Evolutionary conservation across 2,888 invertebrate genomes (phyloP), one percentile per base, ranked within the genome.

Genomic region (Patella depressa): DNA sequence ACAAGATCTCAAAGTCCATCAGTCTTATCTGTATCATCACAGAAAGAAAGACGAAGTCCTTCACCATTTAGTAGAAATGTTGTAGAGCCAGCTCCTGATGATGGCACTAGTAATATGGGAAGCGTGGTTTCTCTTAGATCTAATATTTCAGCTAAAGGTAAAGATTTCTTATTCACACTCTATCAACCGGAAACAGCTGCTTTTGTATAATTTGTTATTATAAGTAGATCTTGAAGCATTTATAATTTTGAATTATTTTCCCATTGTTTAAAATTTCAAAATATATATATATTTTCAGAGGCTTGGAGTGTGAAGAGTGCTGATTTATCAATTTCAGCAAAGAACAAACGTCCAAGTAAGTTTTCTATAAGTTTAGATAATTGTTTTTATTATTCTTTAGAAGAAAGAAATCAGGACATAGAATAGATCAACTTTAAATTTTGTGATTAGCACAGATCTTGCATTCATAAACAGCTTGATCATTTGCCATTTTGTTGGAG

Each of bases 231-330:
- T 9, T 9, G 45, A 45, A 45, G 45, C 7, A 45, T 45, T 45
- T 45, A 45, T 45, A 9, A 45, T 9, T 34, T 45, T 1, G 45
- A 45, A 45, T 9, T 72, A n/a, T 54, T 29, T 54, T 59, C 17
- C 2, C 72, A 55, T n/a, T 15, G 14, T 53, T 54, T 53, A n/a
- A 53, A 24, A 71, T 53, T 72, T 70, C 17, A 14, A 54, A 71
- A 14, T 71, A 19, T 4, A 65, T 75, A 55, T 72, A 15, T 54
- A 17, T 55, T 45, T 69, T 78, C 82, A 88, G 88, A 88, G 82
- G 88, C 88, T 14, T 88, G 88, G 88, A 82, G 82, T 74, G 85
- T 83, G 11, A 77, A 77, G 57, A 83, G 80, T 79, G 80, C 76
- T 53, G 75, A 75, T 53, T 54, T 24, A 45, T 54, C 73, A 24